A percentile compares a stretch with the other conserved stretches of the same genome.
phyloP scores from a whole-genome alignment of 2,113 vertebrate genomes.

The Connochaetes taurinus region DNA sequence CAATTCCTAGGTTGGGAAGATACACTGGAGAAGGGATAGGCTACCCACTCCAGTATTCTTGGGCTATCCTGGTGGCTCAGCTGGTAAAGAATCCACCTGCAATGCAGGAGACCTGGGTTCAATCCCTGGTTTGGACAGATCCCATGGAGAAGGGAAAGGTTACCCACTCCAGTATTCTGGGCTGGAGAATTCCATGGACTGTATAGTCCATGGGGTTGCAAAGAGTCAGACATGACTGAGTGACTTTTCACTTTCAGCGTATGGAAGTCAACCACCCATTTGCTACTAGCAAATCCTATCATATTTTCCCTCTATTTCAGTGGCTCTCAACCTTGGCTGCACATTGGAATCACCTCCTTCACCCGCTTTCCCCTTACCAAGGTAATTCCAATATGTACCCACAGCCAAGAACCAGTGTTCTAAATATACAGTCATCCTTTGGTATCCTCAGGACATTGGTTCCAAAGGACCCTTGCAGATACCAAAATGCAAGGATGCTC shows the following conservation, averaged over 20 bases:
- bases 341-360: background rate
- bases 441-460: background rate
- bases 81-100: background rate
- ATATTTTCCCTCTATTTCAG: background rate
- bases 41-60: background rate
- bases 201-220: background rate
- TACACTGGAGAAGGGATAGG: background rate
- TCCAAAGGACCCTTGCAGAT: background rate
- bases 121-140: background rate
- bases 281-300: background rate
- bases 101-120: background rate
- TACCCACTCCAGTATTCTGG: background rate
- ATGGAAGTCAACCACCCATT: background rate
- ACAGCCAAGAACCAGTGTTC: background rate
- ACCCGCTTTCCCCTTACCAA: background rate
- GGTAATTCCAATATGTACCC: background rate
- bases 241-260: background rate
- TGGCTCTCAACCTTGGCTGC: background rate
- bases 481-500: background rate
- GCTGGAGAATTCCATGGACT: background rate
- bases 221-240: background rate
- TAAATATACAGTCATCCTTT: background rate
- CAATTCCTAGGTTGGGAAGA: background rate
- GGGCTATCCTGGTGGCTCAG: background rate
- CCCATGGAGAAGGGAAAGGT: background rate